A percentile compares a stretch with the other conserved stretches of the same genome.
Conservation (phyloP, 2,113 vertebrate species). For the Bujurquina vittata region DNA sequence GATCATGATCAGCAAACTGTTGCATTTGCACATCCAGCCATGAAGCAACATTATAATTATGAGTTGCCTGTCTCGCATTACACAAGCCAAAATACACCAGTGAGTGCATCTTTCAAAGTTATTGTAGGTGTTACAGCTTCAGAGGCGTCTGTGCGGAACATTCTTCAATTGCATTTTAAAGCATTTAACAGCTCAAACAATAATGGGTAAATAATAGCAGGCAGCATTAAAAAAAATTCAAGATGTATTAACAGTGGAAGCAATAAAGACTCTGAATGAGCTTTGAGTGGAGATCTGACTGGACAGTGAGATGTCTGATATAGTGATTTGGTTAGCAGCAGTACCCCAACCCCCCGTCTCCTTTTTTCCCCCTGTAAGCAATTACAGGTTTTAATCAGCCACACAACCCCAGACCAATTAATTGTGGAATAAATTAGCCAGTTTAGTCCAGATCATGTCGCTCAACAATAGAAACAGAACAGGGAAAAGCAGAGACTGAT, state of each 20-base stretch:
- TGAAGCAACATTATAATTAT: neutral
- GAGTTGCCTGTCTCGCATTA: neutral
- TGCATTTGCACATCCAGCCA: neutral
- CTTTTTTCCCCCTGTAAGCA: conserved; percentile 49
- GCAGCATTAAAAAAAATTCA: neutral
- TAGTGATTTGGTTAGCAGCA: conserved; percentile 44
- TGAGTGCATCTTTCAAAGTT: neutral
- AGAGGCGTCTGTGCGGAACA: neutral
- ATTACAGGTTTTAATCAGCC: conserved; percentile 78
- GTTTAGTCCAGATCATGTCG: conserved; percentile 43
- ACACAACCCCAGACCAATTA: conserved; percentile 70
- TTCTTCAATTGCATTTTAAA: neutral
- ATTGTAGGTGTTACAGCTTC: neutral
- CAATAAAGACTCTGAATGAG: conserved; percentile 13
- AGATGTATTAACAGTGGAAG: conserved; percentile 10
- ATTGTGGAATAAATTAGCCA: conserved; percentile 72
- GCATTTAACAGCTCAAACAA: neutral
- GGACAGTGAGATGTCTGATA: conserved; percentile 57
- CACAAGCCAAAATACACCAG: neutral
- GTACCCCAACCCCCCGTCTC: conserved; percentile 18
- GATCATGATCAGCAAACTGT: neutral
- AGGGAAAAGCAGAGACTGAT: conserved; percentile 24
- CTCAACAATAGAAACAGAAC: conserved; percentile 53
- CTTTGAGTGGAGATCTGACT: conserved; percentile 32
- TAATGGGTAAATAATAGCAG: neutral